Evolutionary conservation across 2,888 invertebrate species (phyloP), one percentile per base, ranked within the genome.

Genomic region (Caradrina clavipalpis): DNA sequence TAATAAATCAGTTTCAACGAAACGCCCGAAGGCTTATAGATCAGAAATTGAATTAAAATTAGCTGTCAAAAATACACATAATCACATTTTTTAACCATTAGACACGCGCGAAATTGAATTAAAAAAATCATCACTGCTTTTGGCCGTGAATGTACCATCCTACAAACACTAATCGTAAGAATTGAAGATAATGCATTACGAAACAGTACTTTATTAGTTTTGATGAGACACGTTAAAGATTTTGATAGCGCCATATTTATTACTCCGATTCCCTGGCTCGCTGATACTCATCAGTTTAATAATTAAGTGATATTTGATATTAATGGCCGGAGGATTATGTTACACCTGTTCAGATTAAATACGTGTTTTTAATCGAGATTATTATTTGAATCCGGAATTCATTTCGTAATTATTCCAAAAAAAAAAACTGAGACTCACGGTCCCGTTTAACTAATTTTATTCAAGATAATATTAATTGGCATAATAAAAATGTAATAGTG

Each of bases 141-240:
- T 82, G 81, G 31, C 68, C 64, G 0, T 51, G 62, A 82, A 68
- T 88, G 85, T 86, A 88, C 64, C 72, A 74, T 58, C 83, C 83
- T 81, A 88, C 87, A 80, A 81, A 81, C 79, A 83, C 77, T 73
- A 81, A 81, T 86, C 87, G 86, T 86, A 85, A 86, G 81, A 87
- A 88, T 84, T 85, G 87, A 86, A 88, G 77, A 83, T 78, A 80
- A 76, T 78, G 70, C 78, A 73, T 85, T 81, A 75, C 75, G 77
- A 71, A 83, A 83, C 72, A 73, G 73, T 80, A 76, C 72, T 84
- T 85, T 85, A 85, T 83, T 76, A 73, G 73, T 76, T 76, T 86
- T 76, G 86, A 80, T 82, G 76, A 86, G 73, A 50, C 57, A 68
- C 22, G 60, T 76, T 64, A 82, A 80, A 77, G 82, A 75, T 84